A percentile compares a stretch with the other conserved stretches of the same genome.
These are phyloP conservation scores for Apogon hyalosoma DNA, from an alignment of 2,797 vertebrate genomes.

Conservation along the genomic window DNA sequence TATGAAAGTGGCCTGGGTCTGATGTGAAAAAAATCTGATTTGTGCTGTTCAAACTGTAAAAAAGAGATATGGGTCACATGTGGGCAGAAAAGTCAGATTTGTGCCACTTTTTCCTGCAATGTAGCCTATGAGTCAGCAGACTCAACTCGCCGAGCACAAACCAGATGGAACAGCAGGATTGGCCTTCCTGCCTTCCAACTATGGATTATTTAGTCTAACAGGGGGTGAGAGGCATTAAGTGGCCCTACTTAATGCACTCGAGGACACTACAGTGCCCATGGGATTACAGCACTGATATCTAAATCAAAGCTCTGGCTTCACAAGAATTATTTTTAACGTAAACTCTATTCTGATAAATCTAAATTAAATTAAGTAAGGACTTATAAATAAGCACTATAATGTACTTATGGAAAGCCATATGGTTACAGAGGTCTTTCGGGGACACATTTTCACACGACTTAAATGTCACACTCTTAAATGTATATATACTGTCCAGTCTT, in stretches of 20 bases:
- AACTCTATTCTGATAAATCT: background rate
- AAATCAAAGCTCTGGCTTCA: background rate
- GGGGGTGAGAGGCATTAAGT: slow-evolving; percentile 23
- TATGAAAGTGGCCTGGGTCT: no score
- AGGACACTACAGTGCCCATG: slow-evolving; percentile 4
- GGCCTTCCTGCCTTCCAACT: background rate
- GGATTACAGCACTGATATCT: slow-evolving; percentile 12
- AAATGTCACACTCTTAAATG: no score
- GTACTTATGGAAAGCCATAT: no score
- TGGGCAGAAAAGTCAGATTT: no score
- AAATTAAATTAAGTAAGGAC: background rate
- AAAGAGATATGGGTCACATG: no score
- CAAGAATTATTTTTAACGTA: background rate
- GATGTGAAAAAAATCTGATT: background rate
- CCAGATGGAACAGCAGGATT: slow-evolving; percentile 61
- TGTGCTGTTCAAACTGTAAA: no score
- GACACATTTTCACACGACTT: no score
- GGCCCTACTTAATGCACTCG: slow-evolving; percentile 23
- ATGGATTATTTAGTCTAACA: slow-evolving; percentile 45
- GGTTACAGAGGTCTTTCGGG: no score
- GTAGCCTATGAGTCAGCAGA: slow-evolving; percentile 12
- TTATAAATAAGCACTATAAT: no score
- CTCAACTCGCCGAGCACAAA: slow-evolving; percentile 1
- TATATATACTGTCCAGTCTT: no score
- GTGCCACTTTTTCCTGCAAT: no score